Evolutionary conservation across 2,113 vertebrate genomes (phyloP).

Genomic region (Romanogobio albipinnatus): DNA sequence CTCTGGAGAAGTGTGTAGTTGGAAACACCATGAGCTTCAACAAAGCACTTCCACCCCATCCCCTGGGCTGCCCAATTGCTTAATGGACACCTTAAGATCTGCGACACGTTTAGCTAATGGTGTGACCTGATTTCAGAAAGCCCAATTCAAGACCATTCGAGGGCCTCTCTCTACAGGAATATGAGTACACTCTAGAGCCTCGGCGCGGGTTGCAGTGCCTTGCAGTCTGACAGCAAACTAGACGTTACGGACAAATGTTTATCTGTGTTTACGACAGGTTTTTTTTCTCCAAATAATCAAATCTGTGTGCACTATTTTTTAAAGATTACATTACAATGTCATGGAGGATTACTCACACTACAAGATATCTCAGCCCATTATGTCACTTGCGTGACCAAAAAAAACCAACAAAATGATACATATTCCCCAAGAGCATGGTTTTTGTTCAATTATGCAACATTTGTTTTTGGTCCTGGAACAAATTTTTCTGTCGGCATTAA

Average conservation of each 20-base stretch:
- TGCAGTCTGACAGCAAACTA: background rate
- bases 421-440: background rate
- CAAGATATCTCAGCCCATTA: background rate
- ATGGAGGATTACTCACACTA: background rate
- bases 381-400: background rate
- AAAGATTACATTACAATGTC: background rate
- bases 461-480: background rate
- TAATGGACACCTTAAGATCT: constrained; percentile 26
- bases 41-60: background rate
- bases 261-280: background rate
- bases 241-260: background rate
- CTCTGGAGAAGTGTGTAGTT: background rate
- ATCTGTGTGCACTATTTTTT: background rate
- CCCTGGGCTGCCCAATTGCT: constrained; percentile 21
- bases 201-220: background rate
- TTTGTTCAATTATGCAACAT: background rate
- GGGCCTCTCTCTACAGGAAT: constrained; percentile 8
- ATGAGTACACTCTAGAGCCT: background rate
- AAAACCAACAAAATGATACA: background rate
- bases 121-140: constrained; percentile 29
- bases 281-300: background rate
- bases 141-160: background rate
- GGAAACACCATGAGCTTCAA: constrained; percentile 1
- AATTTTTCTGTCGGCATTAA: background rate
- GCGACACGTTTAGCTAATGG: constrained; percentile 1